phyloP scores from a whole-genome alignment of 2,113 vertebrate species.

The Eolophus roseicapilla region DNA sequence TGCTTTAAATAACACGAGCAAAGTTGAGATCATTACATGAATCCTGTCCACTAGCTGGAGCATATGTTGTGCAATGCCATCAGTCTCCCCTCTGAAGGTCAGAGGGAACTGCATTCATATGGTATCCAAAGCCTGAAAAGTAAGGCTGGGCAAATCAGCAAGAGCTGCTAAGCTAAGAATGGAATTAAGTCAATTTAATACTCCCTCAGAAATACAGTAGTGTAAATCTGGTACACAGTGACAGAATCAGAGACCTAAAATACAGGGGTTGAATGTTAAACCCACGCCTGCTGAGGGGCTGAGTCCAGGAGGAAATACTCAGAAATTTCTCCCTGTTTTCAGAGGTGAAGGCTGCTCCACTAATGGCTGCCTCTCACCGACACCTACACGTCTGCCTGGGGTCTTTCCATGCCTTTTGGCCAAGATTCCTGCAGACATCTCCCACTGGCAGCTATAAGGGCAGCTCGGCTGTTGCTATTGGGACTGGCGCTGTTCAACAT shows the following conservation, averaged over 20 bases:
- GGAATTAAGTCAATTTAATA: not conserved
- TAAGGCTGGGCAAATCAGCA: not conserved
- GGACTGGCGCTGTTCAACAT: not conserved
- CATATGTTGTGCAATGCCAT: not conserved
- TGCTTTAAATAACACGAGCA: not conserved
- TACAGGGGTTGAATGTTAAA: not conserved
- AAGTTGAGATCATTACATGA: not conserved
- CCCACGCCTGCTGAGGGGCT: not conserved
- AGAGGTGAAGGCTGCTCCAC: not conserved
- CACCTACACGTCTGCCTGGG: fast-evolving
- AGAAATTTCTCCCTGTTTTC: not conserved
- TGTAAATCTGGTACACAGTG: not conserved
- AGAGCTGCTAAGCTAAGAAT: not conserved
- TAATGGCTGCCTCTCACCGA: not conserved
- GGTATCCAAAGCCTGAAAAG: not conserved
- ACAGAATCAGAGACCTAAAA: not conserved
- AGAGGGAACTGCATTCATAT: not conserved
- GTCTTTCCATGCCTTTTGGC: fast-evolving
- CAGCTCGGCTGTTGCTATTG: not conserved
- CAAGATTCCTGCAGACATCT: not conserved
- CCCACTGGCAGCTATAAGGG: not conserved
- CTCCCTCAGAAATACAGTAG: not conserved
- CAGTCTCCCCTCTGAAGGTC: not conserved
- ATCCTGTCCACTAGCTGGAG: not conserved
- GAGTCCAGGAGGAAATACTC: no score